Evolutionary conservation across 2,888 invertebrate genomes (phyloP).

Genomic region (Marronus borbonicus): DNA sequence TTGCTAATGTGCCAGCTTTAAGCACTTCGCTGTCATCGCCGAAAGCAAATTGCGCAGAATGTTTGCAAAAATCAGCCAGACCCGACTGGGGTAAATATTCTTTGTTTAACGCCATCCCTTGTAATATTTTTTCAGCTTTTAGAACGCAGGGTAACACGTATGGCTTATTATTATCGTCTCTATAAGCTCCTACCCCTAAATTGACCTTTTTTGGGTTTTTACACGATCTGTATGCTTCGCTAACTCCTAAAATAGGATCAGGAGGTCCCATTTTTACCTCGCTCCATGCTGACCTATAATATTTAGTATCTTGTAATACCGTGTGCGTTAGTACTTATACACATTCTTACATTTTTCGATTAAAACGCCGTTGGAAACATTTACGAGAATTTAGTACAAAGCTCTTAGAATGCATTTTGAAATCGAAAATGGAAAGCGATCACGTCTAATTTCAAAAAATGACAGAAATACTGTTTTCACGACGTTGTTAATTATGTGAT

Average conservation of each 20-base stretch:
- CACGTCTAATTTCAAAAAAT: conserved; percentile 8
- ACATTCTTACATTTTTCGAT: conserved; percentile 18
- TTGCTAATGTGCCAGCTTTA: conserved; percentile 79
- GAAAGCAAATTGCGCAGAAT: conserved; percentile 88
- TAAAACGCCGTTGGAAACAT: not conserved
- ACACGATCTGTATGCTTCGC: conserved; percentile 96
- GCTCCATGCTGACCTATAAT: conserved; percentile 85
- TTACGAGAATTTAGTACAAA: conserved; percentile 4
- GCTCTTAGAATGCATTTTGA: conserved; percentile 16
- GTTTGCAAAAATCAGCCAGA: conserved; percentile 85
- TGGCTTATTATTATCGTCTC: conserved; percentile 98
- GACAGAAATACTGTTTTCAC: conserved; percentile 22
- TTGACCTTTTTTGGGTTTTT: conserved; percentile 95
- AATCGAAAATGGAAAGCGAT: not conserved
- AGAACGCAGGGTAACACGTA: conserved; percentile 92
- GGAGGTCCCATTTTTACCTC: conserved; percentile 97
- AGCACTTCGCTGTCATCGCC: conserved; percentile 83
- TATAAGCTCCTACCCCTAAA: conserved; percentile 96
- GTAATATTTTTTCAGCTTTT: conserved; percentile 86
- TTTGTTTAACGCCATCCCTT: conserved; percentile 83
- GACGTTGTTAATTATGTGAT: not conserved
- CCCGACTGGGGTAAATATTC: conserved; percentile 97
- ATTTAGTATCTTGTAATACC: not conserved
- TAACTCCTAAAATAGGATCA: conserved; percentile 97
- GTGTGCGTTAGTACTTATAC: not conserved